phyloP scores from a whole-genome alignment of 2,888 invertebrate genomes.

The Frankliniella intonsa region DNA sequence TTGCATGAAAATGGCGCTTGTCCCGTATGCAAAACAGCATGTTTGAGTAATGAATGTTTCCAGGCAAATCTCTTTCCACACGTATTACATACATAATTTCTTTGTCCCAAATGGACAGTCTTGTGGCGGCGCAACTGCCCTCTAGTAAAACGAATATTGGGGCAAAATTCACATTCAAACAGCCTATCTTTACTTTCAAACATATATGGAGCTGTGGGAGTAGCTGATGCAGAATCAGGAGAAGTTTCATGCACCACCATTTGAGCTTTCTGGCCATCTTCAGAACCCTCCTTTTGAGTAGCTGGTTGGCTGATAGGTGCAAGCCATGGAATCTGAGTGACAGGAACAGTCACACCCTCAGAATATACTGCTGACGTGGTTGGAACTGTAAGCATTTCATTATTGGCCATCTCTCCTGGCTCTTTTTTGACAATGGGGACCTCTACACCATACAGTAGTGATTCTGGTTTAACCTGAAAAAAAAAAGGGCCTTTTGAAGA shows the following conservation, averaged over 20 bases:
- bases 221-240: constrained; percentile 1
- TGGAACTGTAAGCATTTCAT: not conserved
- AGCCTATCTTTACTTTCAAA: constrained; percentile 19
- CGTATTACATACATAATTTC: constrained; percentile 1
- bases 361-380: not conserved
- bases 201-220: not conserved
- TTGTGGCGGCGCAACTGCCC: not conserved
- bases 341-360: not conserved
- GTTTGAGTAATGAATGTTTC: constrained; percentile 8
- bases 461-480: not conserved
- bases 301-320: not conserved
- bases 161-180: constrained; percentile 13
- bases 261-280: not conserved
- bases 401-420: not conserved
- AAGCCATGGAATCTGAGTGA: constrained; percentile 17
- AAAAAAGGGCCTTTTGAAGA: too few relatives aligned
- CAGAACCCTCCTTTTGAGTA: not conserved
- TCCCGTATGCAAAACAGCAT: not conserved
- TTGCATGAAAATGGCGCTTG: not conserved
- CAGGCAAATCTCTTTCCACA: constrained; percentile 13
- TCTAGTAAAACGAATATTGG: not conserved
- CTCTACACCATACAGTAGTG: not conserved
- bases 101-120: constrained; percentile 9
- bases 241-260: not conserved
- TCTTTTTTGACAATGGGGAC: not conserved